These are phyloP conservation scores for Athene noctua DNA, from an alignment of 2,113 vertebrate species.

Conservation along the genomic window DNA sequence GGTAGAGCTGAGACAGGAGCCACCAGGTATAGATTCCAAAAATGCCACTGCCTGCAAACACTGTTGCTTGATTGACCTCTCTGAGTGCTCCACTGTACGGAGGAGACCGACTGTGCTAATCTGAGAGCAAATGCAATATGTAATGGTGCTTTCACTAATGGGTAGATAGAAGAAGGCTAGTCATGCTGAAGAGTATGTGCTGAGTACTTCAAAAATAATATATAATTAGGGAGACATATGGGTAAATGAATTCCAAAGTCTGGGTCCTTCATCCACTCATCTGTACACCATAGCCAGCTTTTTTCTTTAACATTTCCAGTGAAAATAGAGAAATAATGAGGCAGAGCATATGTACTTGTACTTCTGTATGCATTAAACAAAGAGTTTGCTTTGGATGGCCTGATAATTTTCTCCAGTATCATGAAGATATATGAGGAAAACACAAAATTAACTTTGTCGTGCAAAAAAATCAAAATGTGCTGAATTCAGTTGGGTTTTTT, in stretches of 20 bases:
- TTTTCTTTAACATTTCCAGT: not conserved
- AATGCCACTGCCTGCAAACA: not conserved
- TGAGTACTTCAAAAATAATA: not conserved
- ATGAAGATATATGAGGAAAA: not conserved
- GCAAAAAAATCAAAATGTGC: not conserved
- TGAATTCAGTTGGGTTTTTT: not conserved
- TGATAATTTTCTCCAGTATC: not conserved
- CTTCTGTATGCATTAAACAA: not conserved
- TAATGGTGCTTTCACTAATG: not conserved
- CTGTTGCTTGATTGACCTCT: not conserved
- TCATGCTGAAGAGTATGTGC: not conserved
- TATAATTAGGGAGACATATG: not conserved
- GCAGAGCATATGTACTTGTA: not conserved
- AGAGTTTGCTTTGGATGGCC: not conserved
- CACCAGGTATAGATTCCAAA: not conserved
- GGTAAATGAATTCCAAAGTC: not conserved
- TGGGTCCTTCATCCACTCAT: not conserved
- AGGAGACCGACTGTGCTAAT: not conserved
- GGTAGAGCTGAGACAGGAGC: not conserved
- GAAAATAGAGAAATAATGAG: constrained; percentile 4
- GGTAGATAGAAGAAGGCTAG: not conserved
- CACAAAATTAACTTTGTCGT: not conserved
- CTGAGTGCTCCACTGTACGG: accelerated
- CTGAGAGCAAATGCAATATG: not conserved
- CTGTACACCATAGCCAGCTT: not conserved